These are phyloP conservation scores for Apodemus agrarius DNA, from an alignment of 2,797 vertebrate genomes.

Conservation along the genomic window DNA sequence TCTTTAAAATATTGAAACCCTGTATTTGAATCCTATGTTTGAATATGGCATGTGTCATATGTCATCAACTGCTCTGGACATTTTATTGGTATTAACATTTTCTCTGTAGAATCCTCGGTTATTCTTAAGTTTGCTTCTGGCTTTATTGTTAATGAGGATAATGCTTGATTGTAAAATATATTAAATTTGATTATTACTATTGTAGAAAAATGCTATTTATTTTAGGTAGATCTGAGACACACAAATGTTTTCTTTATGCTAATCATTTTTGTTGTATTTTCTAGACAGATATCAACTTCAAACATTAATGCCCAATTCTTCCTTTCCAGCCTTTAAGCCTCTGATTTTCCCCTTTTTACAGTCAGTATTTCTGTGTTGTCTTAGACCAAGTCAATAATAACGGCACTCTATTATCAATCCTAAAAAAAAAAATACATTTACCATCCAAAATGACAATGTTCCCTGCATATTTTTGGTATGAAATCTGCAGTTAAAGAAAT, in stretches of 20 bases:
- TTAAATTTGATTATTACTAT: background rate
- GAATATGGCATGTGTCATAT: background rate
- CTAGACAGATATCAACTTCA: background rate
- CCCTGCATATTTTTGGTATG: background rate
- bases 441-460: background rate
- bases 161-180: background rate
- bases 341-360: background rate
- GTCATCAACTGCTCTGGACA: background rate
- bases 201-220: background rate
- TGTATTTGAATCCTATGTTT: background rate
- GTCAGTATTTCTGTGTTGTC: background rate
- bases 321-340: background rate
- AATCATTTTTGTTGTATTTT: background rate
- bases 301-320: background rate
- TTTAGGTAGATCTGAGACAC: background rate
- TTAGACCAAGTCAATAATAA: background rate
- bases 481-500: background rate
- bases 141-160: constrained; percentile 31
- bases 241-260: constrained; percentile 9
- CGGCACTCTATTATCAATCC: background rate
- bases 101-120: background rate
- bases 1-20: constrained; percentile 11
- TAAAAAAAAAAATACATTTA: background rate
- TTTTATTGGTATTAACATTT: background rate
- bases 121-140: background rate